Percentiles rank a stretch among this genome's conserved stretches.
These are phyloP conservation scores for Phengaris alcon DNA, from an alignment of 2,888 invertebrate species.

Conservation along the genomic window DNA sequence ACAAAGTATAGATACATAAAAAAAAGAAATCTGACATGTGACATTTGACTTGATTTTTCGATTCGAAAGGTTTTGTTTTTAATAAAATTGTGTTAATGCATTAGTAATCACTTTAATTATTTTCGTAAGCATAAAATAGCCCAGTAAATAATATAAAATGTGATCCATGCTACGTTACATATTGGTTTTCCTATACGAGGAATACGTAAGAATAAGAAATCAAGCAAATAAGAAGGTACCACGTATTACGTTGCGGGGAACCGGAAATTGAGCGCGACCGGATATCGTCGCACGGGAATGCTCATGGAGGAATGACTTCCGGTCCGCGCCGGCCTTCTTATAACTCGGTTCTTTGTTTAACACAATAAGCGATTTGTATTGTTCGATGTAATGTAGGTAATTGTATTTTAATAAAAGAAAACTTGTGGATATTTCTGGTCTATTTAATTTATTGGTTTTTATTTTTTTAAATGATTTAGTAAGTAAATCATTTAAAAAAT, in stretches of 20 bases:
- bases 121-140: too few relatives aligned
- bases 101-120: too few relatives aligned
- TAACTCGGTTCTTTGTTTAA: slow-evolving; percentile 51
- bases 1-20: too few relatives aligned
- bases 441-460: not conserved
- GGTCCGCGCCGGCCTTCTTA: slow-evolving; percentile 65
- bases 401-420: not conserved
- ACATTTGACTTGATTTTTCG: not conserved
- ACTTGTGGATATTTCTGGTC: not conserved
- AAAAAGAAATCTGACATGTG: not conserved
- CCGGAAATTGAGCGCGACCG: slow-evolving; percentile 76
- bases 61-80: too few relatives aligned
- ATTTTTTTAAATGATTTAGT: too few relatives aligned
- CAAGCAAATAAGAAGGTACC: slow-evolving; percentile 59
- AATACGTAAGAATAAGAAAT: slow-evolving; percentile 47
- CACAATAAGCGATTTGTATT: not conserved
- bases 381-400: not conserved
- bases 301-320: slow-evolving; percentile 69
- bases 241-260: slow-evolving; percentile 52
- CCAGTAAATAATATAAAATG: not conserved
- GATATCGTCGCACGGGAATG: slow-evolving; percentile 75
- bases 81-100: too few relatives aligned
- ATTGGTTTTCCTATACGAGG: slow-evolving; percentile 22
- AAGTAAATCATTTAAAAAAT: too few relatives aligned
- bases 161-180: not conserved